Base-by-base conservation (phyloP, 2,797 vertebrate species). In the Danio tinwini region DNA sequence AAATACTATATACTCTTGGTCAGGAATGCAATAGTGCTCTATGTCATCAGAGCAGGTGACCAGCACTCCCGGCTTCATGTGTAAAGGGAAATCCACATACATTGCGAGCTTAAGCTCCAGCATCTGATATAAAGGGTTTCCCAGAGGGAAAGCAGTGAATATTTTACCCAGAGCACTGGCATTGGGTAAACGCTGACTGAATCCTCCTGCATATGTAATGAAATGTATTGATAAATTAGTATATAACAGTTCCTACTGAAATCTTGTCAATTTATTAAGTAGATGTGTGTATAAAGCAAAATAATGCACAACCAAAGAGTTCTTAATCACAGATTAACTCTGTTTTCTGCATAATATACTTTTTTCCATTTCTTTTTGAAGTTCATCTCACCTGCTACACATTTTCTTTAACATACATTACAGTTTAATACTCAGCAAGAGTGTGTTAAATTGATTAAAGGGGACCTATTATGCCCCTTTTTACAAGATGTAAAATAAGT, bases 111-210 rank as follows among this genome's bases (percentile, higher is more conserved):
- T 99, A 82, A 99, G 91, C 81, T 99, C 98, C 86, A 99, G 74
- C 97, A 99, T 99, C 91, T 99, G 97, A 86, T 92, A 96, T 74
- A 96, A 17, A 0, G 96, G 96, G 0, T 95, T 86, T 0, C 96
- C 97, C 4, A 98, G 63, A 0, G 98, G 98, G 79, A 99, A n/a
- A 5, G 96, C 93, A 0, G 92, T 95, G 88, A 99, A 98, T 86
- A 99, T 94, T 92, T 99, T 99, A 2, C 98, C 97, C 85, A 98
- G 87, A 8, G 96, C 96, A 5, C 97, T 98, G 8, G 96, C 96
- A 71, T 85, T 96, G 45, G 97, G 97, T 83, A 99, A 91, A 45
- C 98, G 96, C 77, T 98, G 97, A 87, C 98, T 99, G 84, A 92
- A 96, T 9, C 98, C 98, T 68, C 97, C 98, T 99, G 83, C 29